Evolutionary conservation across 2,797 vertebrate genomes (phyloP).

Genomic region (Sebastes diploproa): DNA sequence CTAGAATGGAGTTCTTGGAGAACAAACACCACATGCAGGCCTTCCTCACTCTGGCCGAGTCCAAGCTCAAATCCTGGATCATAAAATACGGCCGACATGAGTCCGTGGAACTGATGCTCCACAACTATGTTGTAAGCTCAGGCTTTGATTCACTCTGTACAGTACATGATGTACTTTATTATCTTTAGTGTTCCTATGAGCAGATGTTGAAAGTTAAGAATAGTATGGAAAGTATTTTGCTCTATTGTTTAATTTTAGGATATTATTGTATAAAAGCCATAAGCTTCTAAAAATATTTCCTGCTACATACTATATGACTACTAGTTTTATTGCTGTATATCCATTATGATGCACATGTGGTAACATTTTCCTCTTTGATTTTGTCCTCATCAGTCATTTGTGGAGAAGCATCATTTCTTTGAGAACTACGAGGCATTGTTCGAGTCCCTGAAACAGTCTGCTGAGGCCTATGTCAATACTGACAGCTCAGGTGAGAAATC

Average conservation of each 20-base stretch:
- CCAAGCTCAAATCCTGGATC: conserved; percentile 96
- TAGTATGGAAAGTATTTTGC: not conserved
- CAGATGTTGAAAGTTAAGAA: not conserved
- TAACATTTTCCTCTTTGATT: not conserved
- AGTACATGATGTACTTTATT: not conserved
- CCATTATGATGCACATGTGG: not conserved
- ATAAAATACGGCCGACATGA: conserved; percentile 93
- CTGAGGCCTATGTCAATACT: conserved; percentile 88
- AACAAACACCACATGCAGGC: conserved; percentile 92
- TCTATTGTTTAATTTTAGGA: not conserved
- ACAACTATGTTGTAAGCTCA: conserved; percentile 89
- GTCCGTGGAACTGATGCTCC: conserved; percentile 90
- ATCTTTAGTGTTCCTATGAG: not conserved
- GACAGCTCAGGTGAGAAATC: conserved; percentile 88
- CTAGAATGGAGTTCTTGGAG: conserved; percentile 94
- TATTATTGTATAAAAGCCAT: not conserved
- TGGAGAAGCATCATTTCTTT: conserved; percentile 93
- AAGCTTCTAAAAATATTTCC: not conserved
- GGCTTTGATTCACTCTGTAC: not conserved
- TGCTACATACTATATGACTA: not conserved
- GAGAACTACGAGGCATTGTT: conserved; percentile 92
- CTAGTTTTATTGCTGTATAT: not conserved
- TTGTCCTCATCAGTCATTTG: conserved; percentile 84
- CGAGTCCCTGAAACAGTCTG: conserved; percentile 88
- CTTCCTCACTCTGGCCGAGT: conserved; percentile 90